Evolutionary conservation across 2,888 invertebrate genomes (phyloP), one percentile per base, ranked within the genome.

Genomic region (Sympetrum striolatum): DNA sequence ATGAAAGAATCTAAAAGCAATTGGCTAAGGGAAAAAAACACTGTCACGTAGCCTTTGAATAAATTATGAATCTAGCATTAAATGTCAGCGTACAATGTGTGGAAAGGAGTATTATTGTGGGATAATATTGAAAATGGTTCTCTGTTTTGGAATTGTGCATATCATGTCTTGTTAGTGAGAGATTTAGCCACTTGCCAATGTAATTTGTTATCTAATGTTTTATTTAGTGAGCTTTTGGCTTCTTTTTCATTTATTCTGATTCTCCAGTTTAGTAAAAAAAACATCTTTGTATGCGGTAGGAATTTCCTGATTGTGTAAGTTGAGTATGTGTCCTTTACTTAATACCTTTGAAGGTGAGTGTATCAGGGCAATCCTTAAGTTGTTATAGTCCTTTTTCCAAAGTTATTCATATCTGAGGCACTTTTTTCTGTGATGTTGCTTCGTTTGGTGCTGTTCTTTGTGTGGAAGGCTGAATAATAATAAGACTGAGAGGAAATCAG

Each of bases 401-500:
- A 60, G 58, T 58, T 60, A 86, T 18, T 82, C 35, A 53, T 58
- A 82, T 37, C 37, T 22, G 25, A 15, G 35, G 37, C 39, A 31
- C 58, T 18, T 60, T 86, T 58, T 86, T 60, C 58, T 82, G 48
- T 60, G 64, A 86, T 60, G n/a, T 31, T 37, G 60, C 12, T 37
- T 35, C 18, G 4, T 86, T 60, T 86, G 86, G 86, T 86, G 86
- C 86, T 86, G 58, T 86, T 86, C 22, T 82, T 82, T 60, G 37
- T 22, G 37, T 60, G 58, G 18, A 86, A 60, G 86, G 60, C 37
- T 86, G 86, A 86, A 58, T 22, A 86, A 82, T n/a, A 44, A 53
- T 86, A 86, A 86, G 86, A 86, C 86, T 86, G 86, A 86, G 18
- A 39, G 86, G 31, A 37, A 86, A 86, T 86, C 53, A 10, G 86